Base-by-base conservation (phyloP, 2,113 vertebrate genomes). In the Andinoacara biseriatus region DNA sequence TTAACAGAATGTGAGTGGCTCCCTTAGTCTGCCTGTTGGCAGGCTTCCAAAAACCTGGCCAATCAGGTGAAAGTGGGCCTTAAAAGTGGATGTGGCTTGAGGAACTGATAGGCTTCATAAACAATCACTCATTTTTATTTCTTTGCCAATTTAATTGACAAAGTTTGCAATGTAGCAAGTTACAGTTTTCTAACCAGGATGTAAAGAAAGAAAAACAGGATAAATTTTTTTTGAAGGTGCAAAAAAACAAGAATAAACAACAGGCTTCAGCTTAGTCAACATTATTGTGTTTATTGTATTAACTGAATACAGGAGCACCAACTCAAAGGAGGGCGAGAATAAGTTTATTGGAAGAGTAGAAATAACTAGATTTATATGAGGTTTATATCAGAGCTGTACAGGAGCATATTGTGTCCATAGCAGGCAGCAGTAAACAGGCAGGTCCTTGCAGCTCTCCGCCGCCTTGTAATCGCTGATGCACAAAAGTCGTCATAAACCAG, bases 181-280 rank as follows among this genome's bases (percentile, higher is more conserved):
- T n/a, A 54, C 3, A 1, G 18, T 31, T 3, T 31, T 52, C 24
- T 52, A 72, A 31, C 65, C 65, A 52, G 7, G 43, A 46, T 20
- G 5, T 72, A 52, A 17, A 13, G 7, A 20, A 72, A 31, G 10
- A 31, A 10, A 72, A 69, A 69, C n/a, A 9, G 24, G 24, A 15
- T 52, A 2, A 20, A 20, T 52, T 69, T 49, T 26, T 69, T 69
- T 14, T 69, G 63, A 69, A 69, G 65, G 40, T 69, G 65, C 43
- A n/a, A 69, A 69, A 17, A 31, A 72, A 54, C 0, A 72, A 52
- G 67, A 72, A 10, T 54, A 26, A 72, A 31, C 0, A 5, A 29
- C 0, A 4, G 0, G 5, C 11, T 14, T 52, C 3, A n/a, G 43
- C 24, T 49, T 18, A 52, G 49, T 52, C 17, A 72, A 52, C 31